Evolutionary conservation across 2,888 invertebrate species (phyloP).

Genomic region (Microctonus aethiopoides): DNA sequence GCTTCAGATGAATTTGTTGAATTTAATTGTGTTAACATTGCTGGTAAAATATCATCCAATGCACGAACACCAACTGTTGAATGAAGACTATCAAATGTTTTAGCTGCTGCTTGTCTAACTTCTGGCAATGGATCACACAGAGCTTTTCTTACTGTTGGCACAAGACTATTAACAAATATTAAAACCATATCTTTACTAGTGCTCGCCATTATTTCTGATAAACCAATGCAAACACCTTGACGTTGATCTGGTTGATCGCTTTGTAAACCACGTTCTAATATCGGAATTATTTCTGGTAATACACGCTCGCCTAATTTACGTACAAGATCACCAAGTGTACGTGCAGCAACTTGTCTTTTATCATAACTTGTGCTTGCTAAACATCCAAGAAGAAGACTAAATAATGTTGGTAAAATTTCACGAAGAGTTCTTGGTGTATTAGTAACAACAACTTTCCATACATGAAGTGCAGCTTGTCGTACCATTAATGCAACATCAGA

Average conservation of each 20-base stretch:
- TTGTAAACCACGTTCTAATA: constrained; percentile 91
- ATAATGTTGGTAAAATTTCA: constrained; percentile 95
- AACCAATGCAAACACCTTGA: constrained; percentile 97
- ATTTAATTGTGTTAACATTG: constrained; percentile 85
- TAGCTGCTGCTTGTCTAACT: constrained; percentile 94
- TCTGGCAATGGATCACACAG: constrained; percentile 93
- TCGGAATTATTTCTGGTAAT: constrained; percentile 97
- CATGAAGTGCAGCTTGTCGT: constrained; percentile 96
- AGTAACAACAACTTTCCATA: constrained; percentile 99
- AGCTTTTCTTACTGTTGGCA: constrained; percentile 95
- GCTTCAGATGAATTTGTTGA: constrained; percentile 83
- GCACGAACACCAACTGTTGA: constrained; percentile 93
- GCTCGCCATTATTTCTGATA: constrained; percentile 97
- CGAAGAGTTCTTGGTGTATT: constrained; percentile 96
- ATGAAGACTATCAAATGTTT: constrained; percentile 96
- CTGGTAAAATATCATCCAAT: constrained; percentile 95
- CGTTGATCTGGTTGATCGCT: constrained; percentile 94
- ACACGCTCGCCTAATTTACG: constrained; percentile 97
- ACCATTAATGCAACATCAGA: constrained; percentile 98
- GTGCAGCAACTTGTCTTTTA: constrained; percentile 94
- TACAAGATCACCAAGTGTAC: constrained; percentile 96
- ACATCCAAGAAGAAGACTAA: constrained; percentile 90
- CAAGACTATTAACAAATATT: constrained; percentile 86
- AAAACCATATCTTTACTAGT: constrained; percentile 95
- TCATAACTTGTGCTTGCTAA: constrained; percentile 96